Evolutionary conservation across 1,140 invertebrate genomes (phyloP), one percentile per base, ranked within the genome.

Genomic region (Nasonia giraulti): DNA sequence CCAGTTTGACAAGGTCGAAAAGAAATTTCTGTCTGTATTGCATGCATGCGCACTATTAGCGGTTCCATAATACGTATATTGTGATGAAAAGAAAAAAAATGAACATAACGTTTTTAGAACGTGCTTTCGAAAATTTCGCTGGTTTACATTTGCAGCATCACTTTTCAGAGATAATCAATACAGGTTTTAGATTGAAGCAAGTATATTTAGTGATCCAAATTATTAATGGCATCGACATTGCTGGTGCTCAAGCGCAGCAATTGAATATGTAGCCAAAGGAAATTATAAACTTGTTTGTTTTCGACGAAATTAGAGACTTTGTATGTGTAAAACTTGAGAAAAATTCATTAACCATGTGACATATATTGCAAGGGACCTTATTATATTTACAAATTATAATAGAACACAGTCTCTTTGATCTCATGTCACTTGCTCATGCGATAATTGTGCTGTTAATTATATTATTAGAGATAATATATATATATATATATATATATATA

Each of bases 331-430:
- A 55, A 66, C 23, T 62, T 74, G 62, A 80, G 40, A 71, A 37
- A 27, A 23, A 84, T 84, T 69, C 74, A 80, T 84, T 83, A 66
- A 74, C 10, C 55, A 66, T 76, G 71, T 76, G 78, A 80, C 71
- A 76, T 75, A 55, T 74, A 55, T 71, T 55, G 44, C 40, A 55
- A 81, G 79, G 47, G 84, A 73, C 74, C 80, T 80, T 81, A 85
- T 85, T 80, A 80, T 80, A 78, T 71, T 85, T 82, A 82, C 6
- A 81, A 85, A 69, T 85, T 73, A 85, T 73, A 55, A 82, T 73
- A 71, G 37, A 78, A 23, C 37, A 77, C 37, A 81, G 66, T 81
- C 79, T 77, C 68, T 82, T 55, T 79, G 44, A 85, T 71, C 40
- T 85, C 81, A 83, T 68, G 81, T 77, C 55, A 83, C 73, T 76